Base-by-base conservation (phyloP, 2,888 invertebrate species). In the Thera obeliscata region DNA sequence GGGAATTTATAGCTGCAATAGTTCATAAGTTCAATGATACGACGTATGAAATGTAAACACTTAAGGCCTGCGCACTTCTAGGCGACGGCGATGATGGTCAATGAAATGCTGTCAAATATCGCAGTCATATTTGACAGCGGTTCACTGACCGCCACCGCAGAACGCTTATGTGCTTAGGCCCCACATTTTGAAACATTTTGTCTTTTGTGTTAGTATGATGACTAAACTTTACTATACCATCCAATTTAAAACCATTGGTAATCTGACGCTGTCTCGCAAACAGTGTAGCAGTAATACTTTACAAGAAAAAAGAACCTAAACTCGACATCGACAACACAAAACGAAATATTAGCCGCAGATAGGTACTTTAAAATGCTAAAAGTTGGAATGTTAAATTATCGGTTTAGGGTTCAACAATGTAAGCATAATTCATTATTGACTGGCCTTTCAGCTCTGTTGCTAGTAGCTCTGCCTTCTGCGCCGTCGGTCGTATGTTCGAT, bases 241-340 rank as follows among this genome's bases (percentile, higher is more conserved):
- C 33, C 52, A 52, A 33, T 52, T 41, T 38, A 2, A 38, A 56
- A 3, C 38, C 38, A 61, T 56, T 33, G 41, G n/a, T 43, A 43
- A 22, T 12, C 43, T 50, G 61, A 41, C 33, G 77, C 79, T 76
- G 80, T 80, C 81, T 81, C 80, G 79, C 78, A 73, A 78, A 77
- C 74, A 78, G 73, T 78, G 79, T 84, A 78, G 79, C 84, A 79
- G 78, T 82, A 78, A 86, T 84, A 81, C 82, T 81, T 76, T 72
- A 81, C 81, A 81, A 76, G 81, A 83, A 86, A 85, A 85, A 86
- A 85, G 81, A 79, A 75, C 73, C 57, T 77, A 82, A 74, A 75
- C 57, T 77, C 82, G 74, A 75, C 79, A 22, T 73, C 75, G 76
- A 75, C 74, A 77, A 77, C 74, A 78, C 79, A 82, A 83, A 85